A percentile compares a stretch with the other conserved stretches of the same genome.
These are phyloP conservation scores for Scalopus aquaticus DNA, from an alignment of 2,113 vertebrate species.

Conservation along the genomic window DNA sequence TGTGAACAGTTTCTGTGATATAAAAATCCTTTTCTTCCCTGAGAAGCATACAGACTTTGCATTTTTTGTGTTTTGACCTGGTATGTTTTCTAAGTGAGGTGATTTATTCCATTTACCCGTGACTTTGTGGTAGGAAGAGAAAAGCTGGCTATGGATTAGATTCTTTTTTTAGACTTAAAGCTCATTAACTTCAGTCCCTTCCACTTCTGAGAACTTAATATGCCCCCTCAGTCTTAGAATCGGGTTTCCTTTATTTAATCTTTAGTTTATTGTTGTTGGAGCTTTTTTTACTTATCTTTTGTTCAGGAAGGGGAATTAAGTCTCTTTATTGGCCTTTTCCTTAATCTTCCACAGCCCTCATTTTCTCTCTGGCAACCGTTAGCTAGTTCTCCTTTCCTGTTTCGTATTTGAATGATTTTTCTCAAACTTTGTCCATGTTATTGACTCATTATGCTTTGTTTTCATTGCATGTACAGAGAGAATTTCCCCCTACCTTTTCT, in stretches of 20 bases:
- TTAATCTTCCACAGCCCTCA: background rate
- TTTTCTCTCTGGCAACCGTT: background rate
- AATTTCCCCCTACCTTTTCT: background rate
- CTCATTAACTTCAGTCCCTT: background rate
- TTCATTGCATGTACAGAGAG: background rate
- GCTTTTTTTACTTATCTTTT: background rate
- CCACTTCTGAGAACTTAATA: background rate
- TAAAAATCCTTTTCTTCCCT: background rate
- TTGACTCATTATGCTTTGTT: background rate
- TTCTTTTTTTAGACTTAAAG: background rate
- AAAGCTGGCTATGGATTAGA: too few species aligned
- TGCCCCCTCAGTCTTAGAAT: background rate
- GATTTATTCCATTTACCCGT: background rate
- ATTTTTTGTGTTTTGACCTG: background rate
- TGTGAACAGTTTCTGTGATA: background rate
- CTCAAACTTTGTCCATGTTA: background rate
- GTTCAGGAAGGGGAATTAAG: background rate
- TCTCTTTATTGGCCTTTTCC: background rate
- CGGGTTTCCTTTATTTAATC: background rate
- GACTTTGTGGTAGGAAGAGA: background rate
- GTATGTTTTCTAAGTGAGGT: background rate
- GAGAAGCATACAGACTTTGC: background rate
- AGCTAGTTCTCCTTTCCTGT: background rate
- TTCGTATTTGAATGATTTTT: background rate
- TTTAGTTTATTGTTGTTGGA: background rate